These are phyloP conservation scores for Tapirus indicus DNA, from an alignment of 2,797 vertebrate genomes.

Conservation along the genomic window DNA sequence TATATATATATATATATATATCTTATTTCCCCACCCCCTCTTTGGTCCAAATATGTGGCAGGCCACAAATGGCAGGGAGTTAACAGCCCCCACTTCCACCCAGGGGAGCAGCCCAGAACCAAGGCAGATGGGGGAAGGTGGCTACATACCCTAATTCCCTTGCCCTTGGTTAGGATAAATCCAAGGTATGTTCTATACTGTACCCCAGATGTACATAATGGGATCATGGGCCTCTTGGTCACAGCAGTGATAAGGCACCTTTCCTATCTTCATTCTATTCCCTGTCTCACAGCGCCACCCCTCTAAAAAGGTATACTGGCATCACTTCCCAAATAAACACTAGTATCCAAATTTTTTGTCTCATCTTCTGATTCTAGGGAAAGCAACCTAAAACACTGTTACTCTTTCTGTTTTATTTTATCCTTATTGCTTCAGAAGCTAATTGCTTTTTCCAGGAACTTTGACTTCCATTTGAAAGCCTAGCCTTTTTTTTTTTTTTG, in stretches of 20 bases:
- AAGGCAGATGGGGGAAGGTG: background rate
- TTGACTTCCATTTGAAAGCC: background rate
- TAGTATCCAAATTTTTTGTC: background rate
- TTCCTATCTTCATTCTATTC: background rate
- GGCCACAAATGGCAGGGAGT: background rate
- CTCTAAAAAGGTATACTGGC: background rate
- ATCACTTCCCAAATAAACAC: background rate
- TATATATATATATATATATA: background rate
- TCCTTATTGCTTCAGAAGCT: conserved; percentile 16
- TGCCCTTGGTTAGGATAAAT: background rate
- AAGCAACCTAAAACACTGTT: background rate
- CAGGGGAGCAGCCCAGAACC: background rate
- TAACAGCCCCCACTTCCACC: background rate
- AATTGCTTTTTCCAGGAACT: background rate
- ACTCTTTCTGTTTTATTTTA: background rate
- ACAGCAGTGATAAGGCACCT: background rate
- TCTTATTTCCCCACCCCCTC: background rate
- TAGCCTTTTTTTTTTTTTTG: background rate
- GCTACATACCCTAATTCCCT: background rate
- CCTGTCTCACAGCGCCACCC: background rate
- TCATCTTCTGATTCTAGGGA: background rate
- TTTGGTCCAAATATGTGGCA: background rate
- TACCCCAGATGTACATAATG: background rate
- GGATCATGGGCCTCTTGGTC: background rate
- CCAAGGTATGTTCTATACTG: background rate